These are phyloP conservation scores for Lonchura striata DNA, from an alignment of 2,113 vertebrate genomes.

Conservation along the genomic window DNA sequence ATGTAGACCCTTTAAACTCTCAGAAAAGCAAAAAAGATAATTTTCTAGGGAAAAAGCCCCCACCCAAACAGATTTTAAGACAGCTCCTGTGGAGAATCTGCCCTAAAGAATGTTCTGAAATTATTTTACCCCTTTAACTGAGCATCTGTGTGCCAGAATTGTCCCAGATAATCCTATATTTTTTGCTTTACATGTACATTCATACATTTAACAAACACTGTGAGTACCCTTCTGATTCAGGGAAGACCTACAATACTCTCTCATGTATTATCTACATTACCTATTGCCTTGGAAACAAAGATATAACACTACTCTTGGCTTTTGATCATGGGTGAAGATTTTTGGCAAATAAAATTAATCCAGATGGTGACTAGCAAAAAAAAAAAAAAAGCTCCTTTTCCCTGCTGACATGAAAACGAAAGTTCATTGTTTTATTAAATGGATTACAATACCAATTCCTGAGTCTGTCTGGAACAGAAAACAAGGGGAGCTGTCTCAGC, in stretches of 20 bases:
- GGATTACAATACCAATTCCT: not conserved
- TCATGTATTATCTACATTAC: not conserved
- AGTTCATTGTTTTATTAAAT: slow-evolving; percentile 30
- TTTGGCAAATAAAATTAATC: not conserved
- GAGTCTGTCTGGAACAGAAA: slow-evolving; percentile 1
- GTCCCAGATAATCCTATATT: not conserved
- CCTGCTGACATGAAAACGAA: not conserved
- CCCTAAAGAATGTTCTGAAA: not conserved
- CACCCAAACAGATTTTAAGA: not conserved
- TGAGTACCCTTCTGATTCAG: not conserved
- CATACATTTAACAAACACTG: not conserved
- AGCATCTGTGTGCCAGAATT: not conserved
- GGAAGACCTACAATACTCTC: not conserved
- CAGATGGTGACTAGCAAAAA: not conserved
- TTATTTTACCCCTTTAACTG: not conserved
- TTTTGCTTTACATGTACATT: not conserved
- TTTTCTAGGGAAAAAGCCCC: not conserved
- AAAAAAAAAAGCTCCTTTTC: fast-evolving
- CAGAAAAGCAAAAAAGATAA: not conserved
- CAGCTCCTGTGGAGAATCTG: not conserved
- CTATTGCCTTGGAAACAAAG: not conserved
- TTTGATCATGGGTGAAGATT: not conserved
- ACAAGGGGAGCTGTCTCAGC: slow-evolving; percentile 36
- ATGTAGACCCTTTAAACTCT: not conserved
- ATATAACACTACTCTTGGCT: not conserved